Conservation (phyloP, 2,888 invertebrate genomes). For the Laothoe populi region DNA sequence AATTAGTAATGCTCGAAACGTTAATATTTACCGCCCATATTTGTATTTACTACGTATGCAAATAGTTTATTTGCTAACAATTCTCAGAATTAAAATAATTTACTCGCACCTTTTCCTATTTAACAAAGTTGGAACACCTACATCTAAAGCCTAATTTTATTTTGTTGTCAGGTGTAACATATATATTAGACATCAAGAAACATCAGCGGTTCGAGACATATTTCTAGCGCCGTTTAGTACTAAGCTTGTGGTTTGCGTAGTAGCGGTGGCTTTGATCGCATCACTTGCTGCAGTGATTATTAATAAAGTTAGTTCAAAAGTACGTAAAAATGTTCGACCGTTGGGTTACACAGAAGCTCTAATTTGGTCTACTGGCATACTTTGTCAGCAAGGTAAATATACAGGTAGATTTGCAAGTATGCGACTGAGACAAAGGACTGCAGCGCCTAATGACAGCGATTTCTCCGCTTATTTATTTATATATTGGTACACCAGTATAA, state of each 20-base stretch:
- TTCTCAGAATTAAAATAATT: no score
- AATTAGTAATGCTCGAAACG: no score
- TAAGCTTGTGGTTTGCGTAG: slow-evolving; percentile 80
- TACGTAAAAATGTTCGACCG: slow-evolving; percentile 53
- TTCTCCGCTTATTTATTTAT: no score
- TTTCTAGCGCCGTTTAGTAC: slow-evolving; percentile 86
- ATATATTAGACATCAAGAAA: slow-evolving; percentile 86
- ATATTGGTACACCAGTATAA: no score
- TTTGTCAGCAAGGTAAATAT: slow-evolving; percentile 86
- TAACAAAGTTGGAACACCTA: not conserved
- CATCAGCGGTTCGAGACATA: slow-evolving; percentile 86
- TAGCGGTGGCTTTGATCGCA: slow-evolving; percentile 77
- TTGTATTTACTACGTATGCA: no score
- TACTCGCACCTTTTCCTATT: not conserved
- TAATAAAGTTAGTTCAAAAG: slow-evolving; percentile 72
- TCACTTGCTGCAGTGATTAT: slow-evolving; percentile 79
- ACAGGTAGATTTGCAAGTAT: no score
- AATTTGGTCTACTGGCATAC: slow-evolving; percentile 86
- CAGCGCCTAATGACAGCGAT: no score
- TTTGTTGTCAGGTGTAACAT: slow-evolving; percentile 81
- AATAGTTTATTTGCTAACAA: no score
- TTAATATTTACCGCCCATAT: no score
- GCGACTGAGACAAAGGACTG: no score
- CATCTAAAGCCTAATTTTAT: not conserved
- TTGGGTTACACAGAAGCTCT: slow-evolving; percentile 82